Evolutionary conservation across 2,113 vertebrate genomes (phyloP).

Genomic region (Hypanus sabinus): DNA sequence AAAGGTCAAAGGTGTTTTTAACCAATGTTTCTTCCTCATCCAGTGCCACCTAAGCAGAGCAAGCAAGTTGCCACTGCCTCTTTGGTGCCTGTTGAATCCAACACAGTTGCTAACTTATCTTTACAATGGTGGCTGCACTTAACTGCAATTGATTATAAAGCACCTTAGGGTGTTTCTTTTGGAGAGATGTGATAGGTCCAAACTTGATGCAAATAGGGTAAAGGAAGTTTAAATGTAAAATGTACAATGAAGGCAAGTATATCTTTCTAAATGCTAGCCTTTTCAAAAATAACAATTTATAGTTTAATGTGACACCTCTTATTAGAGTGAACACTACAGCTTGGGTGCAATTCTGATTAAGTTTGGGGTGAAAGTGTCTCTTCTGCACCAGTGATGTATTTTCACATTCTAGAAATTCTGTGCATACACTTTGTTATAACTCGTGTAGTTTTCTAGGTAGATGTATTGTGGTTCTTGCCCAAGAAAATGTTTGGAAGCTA

Average conservation of each 20-base stretch:
- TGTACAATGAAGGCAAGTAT: not conserved
- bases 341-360: not conserved
- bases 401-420: not conserved
- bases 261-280: not conserved
- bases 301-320: not conserved
- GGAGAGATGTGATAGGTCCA: not conserved
- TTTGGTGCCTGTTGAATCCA: too few species aligned
- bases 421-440: not conserved
- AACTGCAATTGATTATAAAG: not conserved
- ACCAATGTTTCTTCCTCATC: too few species aligned
- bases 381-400: not conserved
- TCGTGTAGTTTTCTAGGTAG: not conserved
- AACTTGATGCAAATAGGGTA: not conserved
- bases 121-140: not conserved
- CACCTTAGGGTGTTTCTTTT: not conserved
- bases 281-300: not conserved
- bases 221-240: not conserved
- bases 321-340: not conserved
- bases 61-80: not conserved
- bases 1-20: not conserved
- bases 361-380: too few species aligned
- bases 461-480: not conserved
- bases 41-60: not conserved
- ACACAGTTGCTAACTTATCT: too few species aligned
- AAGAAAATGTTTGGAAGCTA: too few species aligned